phyloP scores from a whole-genome alignment of 2,113 vertebrate genomes.

The Leptobrachium leishanense region DNA sequence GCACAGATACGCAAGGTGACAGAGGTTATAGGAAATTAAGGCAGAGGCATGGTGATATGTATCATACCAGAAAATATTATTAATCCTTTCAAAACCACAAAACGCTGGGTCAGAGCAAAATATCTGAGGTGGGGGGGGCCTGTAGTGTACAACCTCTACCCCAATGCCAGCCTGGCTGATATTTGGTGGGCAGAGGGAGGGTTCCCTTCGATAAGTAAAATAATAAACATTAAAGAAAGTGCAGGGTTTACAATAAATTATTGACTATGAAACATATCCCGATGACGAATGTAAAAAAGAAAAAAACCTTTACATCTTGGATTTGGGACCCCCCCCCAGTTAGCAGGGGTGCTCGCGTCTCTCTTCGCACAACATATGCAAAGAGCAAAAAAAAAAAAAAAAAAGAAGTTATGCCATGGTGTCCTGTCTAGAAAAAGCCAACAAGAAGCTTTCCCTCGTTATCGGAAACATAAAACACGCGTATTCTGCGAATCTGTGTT shows the following conservation, averaged over 20 bases:
- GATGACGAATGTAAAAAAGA: neutral
- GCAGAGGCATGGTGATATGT: neutral
- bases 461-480: neutral
- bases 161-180: neutral
- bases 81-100: neutral
- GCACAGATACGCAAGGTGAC: neutral
- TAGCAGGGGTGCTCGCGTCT: neutral
- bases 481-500: slow-evolving; percentile 13
- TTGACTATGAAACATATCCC: too few relatives aligned
- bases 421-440: neutral
- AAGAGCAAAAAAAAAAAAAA: neutral
- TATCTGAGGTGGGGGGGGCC: too few relatives aligned
- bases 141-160: neutral
- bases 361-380: neutral
- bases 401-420: neutral
- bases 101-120: neutral
- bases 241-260: neutral
- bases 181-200: neutral
- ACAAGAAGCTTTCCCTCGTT: too few relatives aligned
- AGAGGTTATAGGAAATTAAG: slow-evolving; percentile 15
- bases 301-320: neutral
- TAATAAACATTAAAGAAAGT: neutral
- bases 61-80: neutral
- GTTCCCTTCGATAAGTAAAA: neutral
- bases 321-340: neutral